These are phyloP conservation scores for Chloroceryle aenea DNA, from an alignment of 2,113 vertebrate species.

Conservation along the genomic window DNA sequence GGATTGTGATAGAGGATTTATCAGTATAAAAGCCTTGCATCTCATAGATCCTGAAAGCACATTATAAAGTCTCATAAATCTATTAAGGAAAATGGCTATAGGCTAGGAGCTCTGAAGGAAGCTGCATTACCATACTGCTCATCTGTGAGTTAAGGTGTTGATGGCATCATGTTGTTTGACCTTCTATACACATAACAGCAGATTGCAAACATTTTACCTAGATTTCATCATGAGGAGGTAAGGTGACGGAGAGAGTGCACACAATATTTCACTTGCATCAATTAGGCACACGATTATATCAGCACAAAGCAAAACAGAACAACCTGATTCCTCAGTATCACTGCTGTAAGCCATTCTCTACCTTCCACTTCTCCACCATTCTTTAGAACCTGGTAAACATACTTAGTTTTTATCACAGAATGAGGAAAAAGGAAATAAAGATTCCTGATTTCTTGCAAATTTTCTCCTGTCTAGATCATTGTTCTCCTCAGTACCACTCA, in stretches of 20 bases:
- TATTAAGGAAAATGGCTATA: not conserved
- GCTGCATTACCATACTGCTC: not conserved
- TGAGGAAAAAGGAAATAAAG: not conserved
- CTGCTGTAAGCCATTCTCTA: not conserved
- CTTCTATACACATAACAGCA: not conserved
- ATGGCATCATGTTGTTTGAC: not conserved
- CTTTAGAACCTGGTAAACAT: not conserved
- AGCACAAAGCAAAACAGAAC: slow-evolving; percentile 24
- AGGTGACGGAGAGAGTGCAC: not conserved
- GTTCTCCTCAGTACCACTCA: not conserved
- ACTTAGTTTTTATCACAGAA: accelerated
- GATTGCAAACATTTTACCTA: not conserved
- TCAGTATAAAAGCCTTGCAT: not conserved
- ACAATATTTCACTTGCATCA: not conserved
- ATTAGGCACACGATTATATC: not conserved
- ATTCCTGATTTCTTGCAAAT: not conserved
- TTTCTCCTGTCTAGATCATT: not conserved
- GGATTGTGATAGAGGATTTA: not conserved
- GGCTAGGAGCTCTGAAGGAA: not conserved
- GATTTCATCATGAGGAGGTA: slow-evolving; percentile 9
- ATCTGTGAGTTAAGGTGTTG: not conserved
- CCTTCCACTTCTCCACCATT: not conserved
- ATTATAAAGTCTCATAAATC: not conserved
- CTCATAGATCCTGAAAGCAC: not conserved
- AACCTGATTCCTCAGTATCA: not conserved